Conservation (phyloP, 2,888 invertebrate genomes). For the Drosophila bunnanda region DNA sequence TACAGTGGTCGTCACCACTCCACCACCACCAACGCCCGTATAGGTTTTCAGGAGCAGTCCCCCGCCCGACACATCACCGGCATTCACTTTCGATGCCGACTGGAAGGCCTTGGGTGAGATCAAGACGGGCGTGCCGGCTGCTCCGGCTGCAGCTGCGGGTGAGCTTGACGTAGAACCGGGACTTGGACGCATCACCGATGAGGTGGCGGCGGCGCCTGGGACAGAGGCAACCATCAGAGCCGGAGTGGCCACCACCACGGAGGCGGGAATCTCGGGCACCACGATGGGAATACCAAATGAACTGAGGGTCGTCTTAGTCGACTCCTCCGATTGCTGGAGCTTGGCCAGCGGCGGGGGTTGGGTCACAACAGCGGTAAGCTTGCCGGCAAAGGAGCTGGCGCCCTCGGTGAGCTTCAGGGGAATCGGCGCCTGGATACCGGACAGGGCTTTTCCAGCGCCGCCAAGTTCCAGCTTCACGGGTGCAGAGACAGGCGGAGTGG, state of each 20-base stretch:
- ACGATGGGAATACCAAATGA: conserved; percentile 72
- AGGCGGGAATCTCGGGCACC: conserved; percentile 80
- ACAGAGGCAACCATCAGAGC: conserved; percentile 55
- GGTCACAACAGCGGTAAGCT: conserved; percentile 24
- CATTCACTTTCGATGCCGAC: conserved; percentile 1
- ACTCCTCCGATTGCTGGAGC: conserved; percentile 19
- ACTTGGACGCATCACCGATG: conserved; percentile 60
- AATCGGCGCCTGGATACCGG: conserved; percentile 64
- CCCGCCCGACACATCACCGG: conserved; percentile 5
- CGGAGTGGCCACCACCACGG: conserved; percentile 71
- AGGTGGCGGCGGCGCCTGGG: conserved; percentile 52
- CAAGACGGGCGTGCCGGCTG: conserved; percentile 7
- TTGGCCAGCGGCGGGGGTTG: conserved; percentile 31
- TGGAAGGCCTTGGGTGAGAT: conserved; percentile 27
- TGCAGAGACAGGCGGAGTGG: conserved; percentile 41
- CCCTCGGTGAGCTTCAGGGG: conserved; percentile 63
- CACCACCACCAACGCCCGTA: conserved; percentile 4
- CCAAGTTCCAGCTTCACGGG: conserved; percentile 59
- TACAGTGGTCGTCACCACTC: conserved; percentile 25
- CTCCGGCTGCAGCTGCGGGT: conserved; percentile 1
- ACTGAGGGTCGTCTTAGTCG: conserved; percentile 1
- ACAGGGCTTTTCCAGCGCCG: conserved; percentile 44
- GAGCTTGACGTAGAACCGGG: conserved; percentile 43
- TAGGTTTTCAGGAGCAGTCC: conserved; percentile 33
- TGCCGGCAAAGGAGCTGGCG: conserved; percentile 31